phyloP scores from a whole-genome alignment of 2,797 vertebrate genomes.

The Cyclopterus lumpus region DNA sequence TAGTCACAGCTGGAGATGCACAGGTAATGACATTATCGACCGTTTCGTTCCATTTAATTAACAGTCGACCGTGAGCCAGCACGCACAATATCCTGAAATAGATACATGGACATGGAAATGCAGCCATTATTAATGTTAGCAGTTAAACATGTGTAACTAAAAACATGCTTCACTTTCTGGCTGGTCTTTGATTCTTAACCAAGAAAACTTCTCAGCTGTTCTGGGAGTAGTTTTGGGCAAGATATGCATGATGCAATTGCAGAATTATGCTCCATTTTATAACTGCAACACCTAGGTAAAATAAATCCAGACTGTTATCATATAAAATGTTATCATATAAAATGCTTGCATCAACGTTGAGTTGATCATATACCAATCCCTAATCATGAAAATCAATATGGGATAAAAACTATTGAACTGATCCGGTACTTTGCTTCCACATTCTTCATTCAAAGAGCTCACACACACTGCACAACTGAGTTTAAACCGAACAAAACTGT shows the following conservation, averaged over 20 bases:
- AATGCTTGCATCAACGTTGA: neutral
- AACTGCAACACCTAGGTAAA: neutral
- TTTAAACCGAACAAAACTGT: conserved; percentile 43
- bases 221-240: neutral
- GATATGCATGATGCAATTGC: neutral
- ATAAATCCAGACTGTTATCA: neutral
- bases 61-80: neutral
- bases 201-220: neutral
- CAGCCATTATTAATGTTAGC: neutral
- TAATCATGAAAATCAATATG: conserved; percentile 47
- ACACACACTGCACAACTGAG: neutral
- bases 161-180: neutral
- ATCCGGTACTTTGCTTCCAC: conserved; percentile 25
- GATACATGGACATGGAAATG: neutral
- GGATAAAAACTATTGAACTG: conserved; percentile 28
- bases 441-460: conserved; percentile 20
- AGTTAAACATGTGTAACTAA: neutral
- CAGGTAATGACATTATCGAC: neutral
- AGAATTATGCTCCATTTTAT: neutral
- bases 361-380: neutral
- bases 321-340: neutral
- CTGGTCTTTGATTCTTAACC: neutral
- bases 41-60: neutral
- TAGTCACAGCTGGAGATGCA: neutral
- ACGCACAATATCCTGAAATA: neutral